Evolutionary conservation across 2,888 invertebrate species (phyloP), one percentile per base, ranked within the genome.

Genomic region (Eilema caniola): DNA sequence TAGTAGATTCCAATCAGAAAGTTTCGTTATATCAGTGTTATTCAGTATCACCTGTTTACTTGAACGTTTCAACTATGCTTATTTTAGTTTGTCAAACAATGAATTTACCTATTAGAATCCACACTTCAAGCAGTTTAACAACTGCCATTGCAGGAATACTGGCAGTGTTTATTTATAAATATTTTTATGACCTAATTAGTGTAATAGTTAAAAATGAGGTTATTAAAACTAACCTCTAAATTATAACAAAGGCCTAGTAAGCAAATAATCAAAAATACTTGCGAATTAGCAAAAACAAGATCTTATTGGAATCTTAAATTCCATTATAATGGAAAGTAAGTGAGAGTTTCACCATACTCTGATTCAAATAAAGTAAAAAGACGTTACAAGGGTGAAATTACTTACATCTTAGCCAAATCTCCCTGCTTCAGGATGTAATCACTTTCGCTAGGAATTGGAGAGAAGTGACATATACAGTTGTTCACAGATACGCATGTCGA

Each of bases 391-490:
- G n/a, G n/a, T 57, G 61, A 56, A 59, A 47, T 56, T 83, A 97
- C 98, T 97, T 96, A 99, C 99, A 99, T 97, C 97, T 99, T 99
- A 72, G 99, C 99, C 85, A 99, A 96, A 96, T 99, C 99, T 71
- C 98, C 99, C 85, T 97, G 97, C 92, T 98, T 98, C 71, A 99
- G 94, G 77, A 96, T 96, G 83, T 97, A 97, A 93, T 99, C 98
- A 23, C 97, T 96, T 95, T 99, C 99, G 93, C 98, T 98, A 82
- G 97, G 97, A 78, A 99, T 97, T 31, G 99, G 99, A 66, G 99
- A 99, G 92, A 97, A 99, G 93, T 99, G 99, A 93, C 99, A 99
- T 92, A 99, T 99, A 95, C 99, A 99, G 94, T 99, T 99, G 95
- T 99, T 99, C 71, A 99, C 98, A 25, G 99, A 99, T 77, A 99